Evolutionary conservation across 2,113 vertebrate genomes (phyloP), one percentile per base, ranked within the genome.

Genomic region (Carollia perspicillata): DNA sequence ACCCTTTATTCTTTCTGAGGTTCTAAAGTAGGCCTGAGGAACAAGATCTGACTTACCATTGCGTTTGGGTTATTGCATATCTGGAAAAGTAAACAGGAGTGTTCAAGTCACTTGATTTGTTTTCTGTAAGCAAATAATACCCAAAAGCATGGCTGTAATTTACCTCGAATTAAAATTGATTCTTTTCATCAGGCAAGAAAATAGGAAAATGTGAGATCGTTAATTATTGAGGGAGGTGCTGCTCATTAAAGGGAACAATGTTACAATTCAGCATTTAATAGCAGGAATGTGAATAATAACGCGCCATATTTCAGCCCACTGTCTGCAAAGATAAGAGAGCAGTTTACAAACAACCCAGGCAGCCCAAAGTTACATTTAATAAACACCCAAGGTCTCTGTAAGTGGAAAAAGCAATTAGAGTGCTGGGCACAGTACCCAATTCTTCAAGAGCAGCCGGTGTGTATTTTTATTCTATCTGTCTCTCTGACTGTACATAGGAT

Each of bases 101-200:
- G 97, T 94, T 97, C 94, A 98, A 98, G 96, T 96, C 95, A 96
- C 97, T 97, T 97, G 97, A 97, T 98, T 98, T 98, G 97, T 97
- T 98, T 98, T 98, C 97, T 96, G 95, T 97, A 98, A 98, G 98
- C 98, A 98, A 98, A 98, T 98, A 98, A 98, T 98, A 98, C 97
- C 98, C 98, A 97, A 98, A 98, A 98, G 98, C 97, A 97, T 98
- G 98, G 98, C 98, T 98, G 98, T 98, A 98, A 99, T 99, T 99
- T 98, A 97, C 98, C 96, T 97, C 86, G 98, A 98, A 99, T 99
- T 98, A 99, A 98, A 99, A 99, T 99, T 99, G 98, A 99, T 99
- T 99, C 98, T 99, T 98, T 98, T 98, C 98, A 99, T 99, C 98
- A 98, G 97, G 98, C 98, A 98, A 98, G 98, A 99, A 99, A 98